These are phyloP conservation scores for Heliocidaris tuberculata DNA, from an alignment of 35 echinoderm and acorn worm species.

Conservation along the genomic window DNA sequence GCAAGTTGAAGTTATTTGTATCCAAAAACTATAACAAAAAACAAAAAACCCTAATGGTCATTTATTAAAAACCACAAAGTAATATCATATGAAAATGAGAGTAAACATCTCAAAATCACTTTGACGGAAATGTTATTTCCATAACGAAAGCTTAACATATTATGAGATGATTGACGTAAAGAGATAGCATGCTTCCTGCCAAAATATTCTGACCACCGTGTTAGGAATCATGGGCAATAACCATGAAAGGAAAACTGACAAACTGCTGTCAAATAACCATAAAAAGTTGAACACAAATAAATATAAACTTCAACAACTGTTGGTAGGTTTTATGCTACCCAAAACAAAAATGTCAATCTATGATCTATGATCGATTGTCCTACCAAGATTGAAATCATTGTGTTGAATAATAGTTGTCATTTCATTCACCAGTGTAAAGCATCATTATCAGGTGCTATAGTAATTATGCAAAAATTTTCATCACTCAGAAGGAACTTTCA, in stretches of 20 bases:
- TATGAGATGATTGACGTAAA: background rate
- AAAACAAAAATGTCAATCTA: no score
- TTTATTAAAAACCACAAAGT: background rate
- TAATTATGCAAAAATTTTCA: no score
- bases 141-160: background rate
- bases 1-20: background rate
- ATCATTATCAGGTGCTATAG: no score
- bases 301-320: no score
- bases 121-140: background rate
- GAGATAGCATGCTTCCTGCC: background rate
- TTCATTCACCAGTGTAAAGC: no score
- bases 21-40: background rate
- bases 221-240: background rate
- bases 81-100: background rate
- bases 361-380: no score
- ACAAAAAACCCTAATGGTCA: background rate
- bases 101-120: background rate
- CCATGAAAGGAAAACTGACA: background rate
- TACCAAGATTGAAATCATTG: no score
- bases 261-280: background rate
- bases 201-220: background rate
- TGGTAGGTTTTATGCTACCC: no score
- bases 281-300: background rate
- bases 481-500: no score
- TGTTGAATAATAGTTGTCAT: no score